Evolutionary conservation across 2,888 invertebrate species (phyloP), one percentile per base, ranked within the genome.

Genomic region (Syritta pipiens): DNA sequence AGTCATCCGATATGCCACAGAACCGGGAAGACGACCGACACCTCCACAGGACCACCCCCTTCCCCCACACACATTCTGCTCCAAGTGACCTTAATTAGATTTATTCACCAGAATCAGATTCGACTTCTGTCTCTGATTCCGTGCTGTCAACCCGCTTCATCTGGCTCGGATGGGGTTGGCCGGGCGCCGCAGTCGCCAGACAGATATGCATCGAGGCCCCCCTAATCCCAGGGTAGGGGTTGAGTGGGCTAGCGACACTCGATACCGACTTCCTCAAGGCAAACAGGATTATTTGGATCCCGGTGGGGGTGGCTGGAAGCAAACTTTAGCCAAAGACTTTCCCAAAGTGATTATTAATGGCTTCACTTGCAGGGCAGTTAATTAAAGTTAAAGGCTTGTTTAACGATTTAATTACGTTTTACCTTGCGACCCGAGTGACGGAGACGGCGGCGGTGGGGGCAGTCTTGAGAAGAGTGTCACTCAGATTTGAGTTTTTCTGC

Each of bases 341-440:
- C 6, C 5, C 24, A 48, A 55, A 55, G 48, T 35, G 19, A 42
- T 62, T 42, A 26, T 32, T 35, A 62, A 68, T 51, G 24, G 46
- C 48, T 60, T 67, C 60, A 55, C 40, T 62, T 68, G 30, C 48
- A 67, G 67, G 20, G 71, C 69, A 84, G 84, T 83, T 85, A 85
- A 85, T 85, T 86, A 84, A 86, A 85, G 83, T 83, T 82, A 82
- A 85, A 85, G 83, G 84, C 82, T 81, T 83, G 84, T 83, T 85
- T 82, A 83, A 85, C 83, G 83, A 85, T 86, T 86, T 85, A 86
- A 86, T 86, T 86, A 86, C 82, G 59, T 82, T 3, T 6, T 40
- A 28, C 48, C 48, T 10, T 49, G 28, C 22, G 1, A 37, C 37
- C 37, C 37, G 17, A 17, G 14, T 17, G 37, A 37, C 2, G 17